phyloP scores from a whole-genome alignment of 2,113 vertebrate species.

The Megaceryle maxima region DNA sequence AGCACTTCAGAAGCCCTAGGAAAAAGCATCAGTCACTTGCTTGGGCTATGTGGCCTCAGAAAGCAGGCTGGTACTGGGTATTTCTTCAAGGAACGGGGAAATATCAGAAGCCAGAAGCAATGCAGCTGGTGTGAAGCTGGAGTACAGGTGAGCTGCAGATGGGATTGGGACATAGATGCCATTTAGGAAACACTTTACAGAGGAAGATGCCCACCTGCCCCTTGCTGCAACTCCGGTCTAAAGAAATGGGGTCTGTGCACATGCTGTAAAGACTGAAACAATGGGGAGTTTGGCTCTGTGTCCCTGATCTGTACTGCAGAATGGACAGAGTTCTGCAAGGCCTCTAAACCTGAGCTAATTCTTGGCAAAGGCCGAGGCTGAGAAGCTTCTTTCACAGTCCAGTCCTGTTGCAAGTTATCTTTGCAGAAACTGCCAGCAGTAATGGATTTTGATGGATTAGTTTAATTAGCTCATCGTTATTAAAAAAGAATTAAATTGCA shows the following conservation, averaged over 20 bases:
- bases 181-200: neutral
- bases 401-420: neutral
- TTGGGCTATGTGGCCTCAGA: neutral
- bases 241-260: neutral
- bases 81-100: neutral
- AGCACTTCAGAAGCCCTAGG: neutral
- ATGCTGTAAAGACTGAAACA: neutral
- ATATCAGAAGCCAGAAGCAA: neutral
- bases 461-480: neutral
- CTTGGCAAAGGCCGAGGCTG: neutral
- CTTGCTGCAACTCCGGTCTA: neutral
- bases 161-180: neutral
- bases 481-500: neutral
- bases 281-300: rapidly evolving
- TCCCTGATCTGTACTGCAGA: neutral
- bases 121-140: neutral
- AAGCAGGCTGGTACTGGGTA: neutral
- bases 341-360: neutral
- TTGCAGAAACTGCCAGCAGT: neutral
- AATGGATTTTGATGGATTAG: neutral
- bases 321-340: neutral
- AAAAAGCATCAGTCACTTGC: neutral
- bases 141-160: neutral
- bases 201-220: neutral
- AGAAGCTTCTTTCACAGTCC: neutral